Percentiles rank a stretch among this genome's conserved stretches.
These are phyloP conservation scores for Cryptomyrus ogoouensis DNA, from an alignment of 2,113 vertebrate species.

Conservation along the genomic window DNA sequence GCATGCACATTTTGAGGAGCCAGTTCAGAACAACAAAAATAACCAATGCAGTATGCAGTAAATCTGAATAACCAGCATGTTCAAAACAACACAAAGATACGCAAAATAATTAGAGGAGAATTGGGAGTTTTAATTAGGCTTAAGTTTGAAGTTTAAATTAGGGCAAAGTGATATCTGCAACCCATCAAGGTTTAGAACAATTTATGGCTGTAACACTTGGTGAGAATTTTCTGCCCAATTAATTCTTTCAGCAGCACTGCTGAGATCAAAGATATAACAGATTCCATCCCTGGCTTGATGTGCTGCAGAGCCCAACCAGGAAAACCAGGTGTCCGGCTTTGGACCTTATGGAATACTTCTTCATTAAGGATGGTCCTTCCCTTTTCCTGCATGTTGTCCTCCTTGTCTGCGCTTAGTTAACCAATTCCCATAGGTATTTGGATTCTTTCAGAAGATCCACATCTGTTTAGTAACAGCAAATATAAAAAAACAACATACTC, in stretches of 20 bases:
- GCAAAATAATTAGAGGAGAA: neutral
- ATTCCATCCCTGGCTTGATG: neutral
- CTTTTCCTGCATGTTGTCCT: neutral
- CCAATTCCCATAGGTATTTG: neutral
- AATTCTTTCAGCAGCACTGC: neutral
- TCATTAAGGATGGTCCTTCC: neutral
- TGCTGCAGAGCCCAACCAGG: neutral
- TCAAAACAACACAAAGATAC: neutral
- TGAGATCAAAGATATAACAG: neutral
- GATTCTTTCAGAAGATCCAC: neutral
- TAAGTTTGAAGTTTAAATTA: neutral
- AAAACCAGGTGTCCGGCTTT: neutral
- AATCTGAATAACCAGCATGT: neutral
- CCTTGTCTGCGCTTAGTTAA: neutral
- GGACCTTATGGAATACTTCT: neutral
- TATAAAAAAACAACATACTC: neutral
- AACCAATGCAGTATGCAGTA: neutral
- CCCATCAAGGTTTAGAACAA: neutral
- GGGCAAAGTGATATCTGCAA: neutral
- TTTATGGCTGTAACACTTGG: neutral
- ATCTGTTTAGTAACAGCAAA: neutral
- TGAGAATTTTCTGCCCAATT: neutral
- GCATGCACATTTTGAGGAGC: neutral
- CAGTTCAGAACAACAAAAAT: neutral
- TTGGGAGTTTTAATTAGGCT: neutral